Evolutionary conservation across 2,797 vertebrate genomes (phyloP), one percentile per base, ranked within the genome.

Genomic region (Lutjanus argentimaculatus): DNA sequence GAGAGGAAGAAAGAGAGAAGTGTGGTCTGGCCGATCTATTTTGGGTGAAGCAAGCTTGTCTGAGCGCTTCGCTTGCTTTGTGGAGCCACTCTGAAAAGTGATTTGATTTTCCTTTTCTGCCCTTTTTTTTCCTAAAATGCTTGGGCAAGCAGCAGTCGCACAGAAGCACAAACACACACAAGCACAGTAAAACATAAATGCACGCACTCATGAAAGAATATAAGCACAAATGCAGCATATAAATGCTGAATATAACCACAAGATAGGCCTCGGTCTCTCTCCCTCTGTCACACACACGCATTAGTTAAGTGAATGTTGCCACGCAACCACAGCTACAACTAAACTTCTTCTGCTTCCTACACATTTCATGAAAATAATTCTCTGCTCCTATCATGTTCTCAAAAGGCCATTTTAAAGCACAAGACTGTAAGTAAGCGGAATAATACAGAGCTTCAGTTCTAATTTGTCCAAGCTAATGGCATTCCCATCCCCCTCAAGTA

Each of bases 11-110:
- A 15, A 22, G 52, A 77, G 56, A 42, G 74, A 86, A 43, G 49
- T 40, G 61, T 71, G 89, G 86, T 80, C 73, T 81, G 87, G 82
- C 75, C 19, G 14, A 83, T 91, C 84, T 93, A 93, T 93, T 94
- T 91, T 86, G 76, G 90, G 87, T 85, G 79, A 89, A 83, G 59
- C 68, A 52, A 84, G 91, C 82, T 85, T 73, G 85, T 89, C 81
- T 81, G 80, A 79, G 84, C 49, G 70, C 88, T 78, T 85, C 62
- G 36, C 74, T 88, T 71, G 77, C 84, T 81, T 75, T 79, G 83
- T 83, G 88, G 79, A 89, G 68, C 40, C 75, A 59, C 77, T 91
- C 79, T 68, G 72, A 80, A 74, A 85, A 91, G 79, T 79, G 84
- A 91, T 93, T 92, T 88, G 68, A 90, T 88, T 91, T 93, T 82